Base-by-base conservation (phyloP, 2,888 invertebrate genomes). In the Agonopterix heracliana region DNA sequence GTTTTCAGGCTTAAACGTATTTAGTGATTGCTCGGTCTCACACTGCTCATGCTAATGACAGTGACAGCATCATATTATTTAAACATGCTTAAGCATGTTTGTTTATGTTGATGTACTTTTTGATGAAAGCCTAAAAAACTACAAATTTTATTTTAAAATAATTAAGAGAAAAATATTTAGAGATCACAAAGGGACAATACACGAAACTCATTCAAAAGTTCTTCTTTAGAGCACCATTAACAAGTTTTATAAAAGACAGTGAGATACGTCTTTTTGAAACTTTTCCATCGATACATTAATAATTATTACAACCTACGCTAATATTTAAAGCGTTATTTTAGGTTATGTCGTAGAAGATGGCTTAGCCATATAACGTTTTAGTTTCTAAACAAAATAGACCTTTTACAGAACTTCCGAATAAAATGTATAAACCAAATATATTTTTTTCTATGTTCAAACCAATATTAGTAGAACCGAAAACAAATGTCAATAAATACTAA, bases 201-300 rank as follows among this genome's bases (percentile, higher is more conserved):
- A 26, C 26, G 26, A 26, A 26, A 26, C 26, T 26, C 26, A 26
- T 26, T 26, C 26, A 26, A 26, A 26, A 26, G 26, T 26, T 26
- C 26, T 26, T 26, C 26, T 52, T 26, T 26, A 26, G 7, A 26
- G 83, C 83, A 82, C 83, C 82, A 81, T 77, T 65, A 35, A 48
- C 26, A 26, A 26, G 26, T 5, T 26, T 26, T 26, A 26, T 26
- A 26, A 26, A 60, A 73, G 79, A 80, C 83, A 83, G 81, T 79
- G 84, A 84, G 82, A 81, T 77, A 56, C 52, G 49, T 53, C 50
- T 52, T 56, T 58, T 62, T 79, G 85, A 85, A 86, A 86, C 86
- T 85, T 85, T 86, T 83, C 86, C 67, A 82, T 80, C 85, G 67
- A 76, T 73, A 79, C 80, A 70, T 71, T 14, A 26, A 49, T 49